Evolutionary conservation across 2,888 invertebrate genomes (phyloP), one percentile per base, ranked within the genome.

Genomic region (Scelioninae gen. 1): DNA sequence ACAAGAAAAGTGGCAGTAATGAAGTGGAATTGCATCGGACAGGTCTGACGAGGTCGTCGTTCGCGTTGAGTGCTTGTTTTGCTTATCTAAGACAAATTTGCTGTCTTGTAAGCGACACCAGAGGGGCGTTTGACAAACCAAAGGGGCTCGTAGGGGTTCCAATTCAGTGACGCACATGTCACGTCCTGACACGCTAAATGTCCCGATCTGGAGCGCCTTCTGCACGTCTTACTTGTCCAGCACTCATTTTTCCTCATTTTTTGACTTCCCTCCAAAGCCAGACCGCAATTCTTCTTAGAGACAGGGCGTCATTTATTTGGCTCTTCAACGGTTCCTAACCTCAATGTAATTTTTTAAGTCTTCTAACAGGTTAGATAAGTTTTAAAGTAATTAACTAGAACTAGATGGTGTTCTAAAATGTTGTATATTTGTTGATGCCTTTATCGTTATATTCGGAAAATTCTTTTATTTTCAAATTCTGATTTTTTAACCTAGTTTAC

Each of bases 11-110:
- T 83, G 83, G 83, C 83, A 83, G 68, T 83, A 83, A 83, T 83
- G 83, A 83, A 83, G 83, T 83, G 78, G 83, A 83, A 79, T 83
- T 79, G 83, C 83, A 83, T 83, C 79, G 83, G 83, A 60, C 85
- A 83, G 78, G 81, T 71, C 78, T 82, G 80, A 82, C 68, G 71
- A 82, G 79, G 71, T 77, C 66, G 85, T 85, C 83, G 84, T 84
- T 84, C 84, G 85, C 86, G 83, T 86, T 84, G 86, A 87, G 87
- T 86, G 89, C 89, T 91, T 91, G 91, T 91, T 91, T 91, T 90
- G 89, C 90, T 89, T 90, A 89, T 90, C 91, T 89, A 87, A 88
- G 91, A 92, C 91, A 91, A 92, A 91, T 92, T 91, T 89, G 91
- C 90, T 89, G 91, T 90, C 90, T 90, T 89, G 91, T 91, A 91